Evolutionary conservation across 2,113 vertebrate genomes (phyloP).

Genomic region (Zeus faber): DNA sequence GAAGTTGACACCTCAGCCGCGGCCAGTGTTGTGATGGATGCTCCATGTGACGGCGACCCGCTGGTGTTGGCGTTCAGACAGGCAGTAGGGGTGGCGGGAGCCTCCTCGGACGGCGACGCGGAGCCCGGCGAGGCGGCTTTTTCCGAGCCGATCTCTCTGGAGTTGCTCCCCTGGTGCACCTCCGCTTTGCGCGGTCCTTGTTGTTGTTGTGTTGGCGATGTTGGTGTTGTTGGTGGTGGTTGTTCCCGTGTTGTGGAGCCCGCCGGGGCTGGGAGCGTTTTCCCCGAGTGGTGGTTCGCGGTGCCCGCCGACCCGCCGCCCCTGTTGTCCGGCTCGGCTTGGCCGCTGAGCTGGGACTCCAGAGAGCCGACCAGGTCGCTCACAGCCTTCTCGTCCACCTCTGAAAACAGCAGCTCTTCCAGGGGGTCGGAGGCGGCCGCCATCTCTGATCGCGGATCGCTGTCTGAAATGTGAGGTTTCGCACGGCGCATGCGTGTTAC

Average conservation of each 20-base stretch:
- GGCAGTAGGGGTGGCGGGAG: conserved; percentile 56
- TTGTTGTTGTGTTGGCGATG: conserved; percentile 65
- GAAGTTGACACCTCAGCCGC: conserved; percentile 70
- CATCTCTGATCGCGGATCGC: conserved; percentile 81
- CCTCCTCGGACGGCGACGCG: conserved; percentile 43
- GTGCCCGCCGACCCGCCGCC: conserved; percentile 58
- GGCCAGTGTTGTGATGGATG: conserved; percentile 68
- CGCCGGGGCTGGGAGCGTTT: conserved; percentile 72
- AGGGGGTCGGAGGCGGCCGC: conserved; percentile 85
- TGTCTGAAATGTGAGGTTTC: conserved; percentile 39
- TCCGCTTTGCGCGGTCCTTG: conserved; percentile 71
- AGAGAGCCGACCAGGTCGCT: conserved; percentile 84
- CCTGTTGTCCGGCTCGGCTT: conserved; percentile 66
- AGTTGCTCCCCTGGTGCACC: conserved; percentile 63
- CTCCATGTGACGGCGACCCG: conserved; percentile 73
- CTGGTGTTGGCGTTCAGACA: conserved; percentile 63
- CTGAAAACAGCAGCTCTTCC: conserved; percentile 89
- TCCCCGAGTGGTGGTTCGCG: conserved; percentile 75
- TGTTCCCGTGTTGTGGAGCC: conserved; percentile 75
- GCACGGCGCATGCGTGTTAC: conserved; percentile 78
- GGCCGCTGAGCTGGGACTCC: conserved; percentile 81
- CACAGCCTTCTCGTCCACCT: conserved; percentile 88
- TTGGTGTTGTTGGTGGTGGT: too few relatives aligned
- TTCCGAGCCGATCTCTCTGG: conserved; percentile 58
- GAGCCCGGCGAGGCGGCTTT: conserved; percentile 52